These are phyloP conservation scores for Holacanthus passer DNA, from an alignment of 2,113 vertebrate genomes.

Conservation along the genomic window DNA sequence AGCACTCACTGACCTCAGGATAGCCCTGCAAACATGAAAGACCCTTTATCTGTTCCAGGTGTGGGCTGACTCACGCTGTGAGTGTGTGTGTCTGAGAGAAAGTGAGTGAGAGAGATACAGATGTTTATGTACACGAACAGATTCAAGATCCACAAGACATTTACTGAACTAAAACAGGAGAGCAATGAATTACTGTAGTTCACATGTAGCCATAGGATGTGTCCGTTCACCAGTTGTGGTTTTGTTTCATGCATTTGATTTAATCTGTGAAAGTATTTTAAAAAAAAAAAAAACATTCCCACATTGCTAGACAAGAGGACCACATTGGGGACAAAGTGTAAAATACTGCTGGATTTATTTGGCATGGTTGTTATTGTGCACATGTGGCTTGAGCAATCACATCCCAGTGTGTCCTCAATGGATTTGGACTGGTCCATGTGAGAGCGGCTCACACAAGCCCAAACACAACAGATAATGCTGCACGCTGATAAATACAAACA, in stretches of 20 bases:
- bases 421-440: background rate
- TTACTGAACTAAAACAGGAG: slow-evolving; percentile 62
- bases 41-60: slow-evolving; percentile 87
- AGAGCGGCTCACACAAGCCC: background rate
- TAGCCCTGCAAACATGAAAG: slow-evolving; percentile 86
- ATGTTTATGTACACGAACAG: slow-evolving; percentile 68
- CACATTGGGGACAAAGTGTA: background rate
- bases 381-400: background rate
- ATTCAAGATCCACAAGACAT: slow-evolving; percentile 66
- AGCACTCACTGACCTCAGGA: slow-evolving; percentile 83
- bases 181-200: slow-evolving; percentile 27
- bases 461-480: slow-evolving; percentile 21
- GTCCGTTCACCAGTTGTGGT: slow-evolving; percentile 22
- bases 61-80: slow-evolving; percentile 73
- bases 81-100: slow-evolving; percentile 47
- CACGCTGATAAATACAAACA: slow-evolving; percentile 29
- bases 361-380: background rate
- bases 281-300: slow-evolving; percentile 12
- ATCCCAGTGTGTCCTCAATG: background rate
- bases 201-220: background rate
- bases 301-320: background rate
- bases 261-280: background rate
- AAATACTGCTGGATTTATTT: slow-evolving; percentile 2
- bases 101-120: slow-evolving; percentile 59
- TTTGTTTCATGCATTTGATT: slow-evolving; percentile 34